Percentiles rank a stretch among this genome's conserved stretches.
phyloP scores from a whole-genome alignment of 2,797 vertebrate species.

The Hippopotamyrus pictus region DNA sequence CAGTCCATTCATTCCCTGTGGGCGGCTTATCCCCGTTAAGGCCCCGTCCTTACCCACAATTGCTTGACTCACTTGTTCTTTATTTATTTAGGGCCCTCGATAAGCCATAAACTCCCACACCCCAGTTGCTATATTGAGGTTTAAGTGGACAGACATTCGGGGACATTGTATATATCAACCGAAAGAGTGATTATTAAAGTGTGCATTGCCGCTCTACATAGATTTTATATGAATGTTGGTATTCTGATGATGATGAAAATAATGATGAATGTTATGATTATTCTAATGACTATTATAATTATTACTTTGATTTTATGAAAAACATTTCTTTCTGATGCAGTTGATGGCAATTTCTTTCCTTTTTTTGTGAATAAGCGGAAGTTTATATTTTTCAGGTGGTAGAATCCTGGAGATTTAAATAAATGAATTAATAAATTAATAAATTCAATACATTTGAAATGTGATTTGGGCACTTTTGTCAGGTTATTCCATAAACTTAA shows the following conservation, averaged over 20 bases:
- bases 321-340: slow-evolving; percentile 19
- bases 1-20: background rate
- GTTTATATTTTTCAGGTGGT: slow-evolving; percentile 29
- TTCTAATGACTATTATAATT: slow-evolving; percentile 26
- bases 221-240: slow-evolving; percentile 30
- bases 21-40: background rate
- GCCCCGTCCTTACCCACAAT: background rate
- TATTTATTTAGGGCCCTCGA: slow-evolving; percentile 4
- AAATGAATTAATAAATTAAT: slow-evolving; percentile 53
- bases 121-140: slow-evolving; percentile 5
- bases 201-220: slow-evolving; percentile 7
- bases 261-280: slow-evolving; percentile 26
- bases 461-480: slow-evolving; percentile 5
- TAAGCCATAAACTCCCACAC: slow-evolving; percentile 20
- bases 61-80: background rate
- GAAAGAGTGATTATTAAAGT: slow-evolving; percentile 21
- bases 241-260: slow-evolving; percentile 22
- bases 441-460: slow-evolving; percentile 42
- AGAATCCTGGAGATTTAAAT: slow-evolving; percentile 45
- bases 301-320: slow-evolving; percentile 29
- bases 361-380: slow-evolving; percentile 27
- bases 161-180: slow-evolving; percentile 22
- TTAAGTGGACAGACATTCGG: slow-evolving; percentile 6
- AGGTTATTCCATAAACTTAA: background rate
- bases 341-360: slow-evolving; percentile 20